Percentiles rank a stretch among this genome's conserved stretches.
Conservation (phyloP, 2,113 vertebrate genomes). For the Zosterops lateralis region DNA sequence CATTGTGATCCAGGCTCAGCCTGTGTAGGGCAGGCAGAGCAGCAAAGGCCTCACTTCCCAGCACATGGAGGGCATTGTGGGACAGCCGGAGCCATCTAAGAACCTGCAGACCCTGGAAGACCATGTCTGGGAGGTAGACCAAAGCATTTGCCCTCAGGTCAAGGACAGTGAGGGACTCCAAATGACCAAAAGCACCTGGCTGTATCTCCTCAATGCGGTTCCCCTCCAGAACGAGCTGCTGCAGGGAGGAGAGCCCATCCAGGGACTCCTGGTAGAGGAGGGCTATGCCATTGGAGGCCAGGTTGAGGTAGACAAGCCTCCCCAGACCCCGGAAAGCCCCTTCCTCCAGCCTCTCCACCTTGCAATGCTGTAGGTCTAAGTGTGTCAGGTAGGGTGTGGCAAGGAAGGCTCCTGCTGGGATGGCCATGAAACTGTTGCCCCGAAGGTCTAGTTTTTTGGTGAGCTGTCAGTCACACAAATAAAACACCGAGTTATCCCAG, state of each 20-base stretch:
- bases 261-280: slow-evolving; percentile 91
- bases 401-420: slow-evolving; percentile 78
- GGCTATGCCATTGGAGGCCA: slow-evolving; percentile 85
- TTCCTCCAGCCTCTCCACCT: slow-evolving; percentile 83
- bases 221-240: slow-evolving; percentile 81
- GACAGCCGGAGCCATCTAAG: slow-evolving; percentile 87
- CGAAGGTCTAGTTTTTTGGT: slow-evolving; percentile 86
- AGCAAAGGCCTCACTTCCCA: slow-evolving; percentile 85
- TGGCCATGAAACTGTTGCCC: slow-evolving; percentile 77
- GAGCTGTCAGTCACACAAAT: slow-evolving; percentile 66
- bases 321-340: slow-evolving; percentile 89
- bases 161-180: slow-evolving; percentile 85
- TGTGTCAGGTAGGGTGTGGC: slow-evolving; percentile 85
- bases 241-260: slow-evolving; percentile 85
- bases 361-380: slow-evolving; percentile 84
- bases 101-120: slow-evolving; percentile 90
- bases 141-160: slow-evolving; percentile 86
- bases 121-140: slow-evolving; percentile 90
- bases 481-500: background rate
- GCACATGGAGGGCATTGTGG: slow-evolving; percentile 87
- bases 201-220: slow-evolving; percentile 91
- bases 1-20: slow-evolving; percentile 91
- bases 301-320: slow-evolving; percentile 85
- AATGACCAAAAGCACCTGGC: slow-evolving; percentile 84
- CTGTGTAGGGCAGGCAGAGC: slow-evolving; percentile 84